phyloP scores from a whole-genome alignment of 2,113 vertebrate genomes.

The Cariama cristata region DNA sequence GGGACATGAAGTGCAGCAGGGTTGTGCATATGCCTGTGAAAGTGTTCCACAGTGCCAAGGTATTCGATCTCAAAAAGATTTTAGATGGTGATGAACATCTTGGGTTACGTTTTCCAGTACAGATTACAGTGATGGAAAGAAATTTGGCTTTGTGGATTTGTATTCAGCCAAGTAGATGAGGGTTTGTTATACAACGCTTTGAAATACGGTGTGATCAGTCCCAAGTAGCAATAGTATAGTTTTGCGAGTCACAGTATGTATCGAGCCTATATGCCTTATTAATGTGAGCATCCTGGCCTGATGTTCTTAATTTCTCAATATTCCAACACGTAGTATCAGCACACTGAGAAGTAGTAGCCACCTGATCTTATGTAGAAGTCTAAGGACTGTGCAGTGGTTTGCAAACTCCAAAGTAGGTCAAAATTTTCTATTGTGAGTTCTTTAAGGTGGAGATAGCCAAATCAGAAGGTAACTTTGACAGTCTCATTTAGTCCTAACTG shows the following conservation, averaged over 20 bases:
- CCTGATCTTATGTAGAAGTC: background rate
- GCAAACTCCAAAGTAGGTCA: background rate
- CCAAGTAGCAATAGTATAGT: background rate
- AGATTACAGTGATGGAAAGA: background rate
- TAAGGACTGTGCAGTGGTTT: constrained; percentile 5
- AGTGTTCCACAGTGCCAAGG: background rate
- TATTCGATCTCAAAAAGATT: background rate
- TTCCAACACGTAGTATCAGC: background rate
- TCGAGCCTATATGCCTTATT: background rate
- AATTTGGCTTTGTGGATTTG: background rate
- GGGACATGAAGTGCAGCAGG: background rate
- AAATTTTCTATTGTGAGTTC: background rate
- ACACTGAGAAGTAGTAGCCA: background rate
- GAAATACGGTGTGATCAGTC: background rate
- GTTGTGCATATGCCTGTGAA: background rate
- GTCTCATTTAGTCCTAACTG: constrained; percentile 11
- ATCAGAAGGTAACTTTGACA: background rate
- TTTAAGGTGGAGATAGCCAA: background rate
- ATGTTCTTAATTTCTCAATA: background rate
- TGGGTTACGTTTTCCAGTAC: background rate
- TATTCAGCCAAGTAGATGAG: background rate
- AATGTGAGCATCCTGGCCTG: background rate
- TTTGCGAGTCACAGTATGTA: background rate
- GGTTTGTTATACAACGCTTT: background rate
- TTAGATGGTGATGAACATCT: background rate